Conservation (phyloP, 1,140 invertebrate species). For the Diachasma alloeum region DNA sequence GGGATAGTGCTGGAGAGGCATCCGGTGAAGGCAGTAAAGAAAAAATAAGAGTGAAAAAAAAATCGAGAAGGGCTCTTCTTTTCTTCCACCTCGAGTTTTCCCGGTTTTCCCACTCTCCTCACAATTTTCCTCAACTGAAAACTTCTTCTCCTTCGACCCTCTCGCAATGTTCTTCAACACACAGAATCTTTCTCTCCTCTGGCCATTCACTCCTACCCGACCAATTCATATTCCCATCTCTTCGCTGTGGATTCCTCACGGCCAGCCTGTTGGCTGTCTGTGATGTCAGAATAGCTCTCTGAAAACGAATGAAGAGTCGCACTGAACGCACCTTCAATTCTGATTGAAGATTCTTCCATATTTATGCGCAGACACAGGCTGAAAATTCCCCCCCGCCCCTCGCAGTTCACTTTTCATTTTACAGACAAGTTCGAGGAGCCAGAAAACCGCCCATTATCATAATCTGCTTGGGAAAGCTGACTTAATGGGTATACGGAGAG, state of each 20-base stretch:
- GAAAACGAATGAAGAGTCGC: neutral
- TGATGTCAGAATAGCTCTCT: neutral
- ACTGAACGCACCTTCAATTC: conserved; percentile 41
- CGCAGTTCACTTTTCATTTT: conserved; percentile 15
- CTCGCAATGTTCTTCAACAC: neutral
- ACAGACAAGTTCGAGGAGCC: conserved; percentile 41
- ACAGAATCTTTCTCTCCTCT: neutral
- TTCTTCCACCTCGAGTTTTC: neutral
- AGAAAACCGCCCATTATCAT: conserved; percentile 45
- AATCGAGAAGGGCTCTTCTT: neutral
- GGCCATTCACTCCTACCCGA: neutral
- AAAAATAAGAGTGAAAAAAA: conserved; percentile 9
- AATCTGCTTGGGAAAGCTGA: conserved; percentile 40
- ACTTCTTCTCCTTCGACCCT: neutral
- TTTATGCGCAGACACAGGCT: conserved; percentile 39
- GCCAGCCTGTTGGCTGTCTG: neutral
- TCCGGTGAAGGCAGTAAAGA: neutral
- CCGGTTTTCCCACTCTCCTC: conserved; percentile 1
- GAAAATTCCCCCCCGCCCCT: conserved; percentile 40
- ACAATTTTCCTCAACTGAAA: neutral
- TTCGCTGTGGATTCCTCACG: neutral
- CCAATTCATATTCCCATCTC: neutral
- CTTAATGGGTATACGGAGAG: neutral
- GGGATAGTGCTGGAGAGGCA: neutral
- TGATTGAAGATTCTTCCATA: conserved; percentile 43